phyloP scores from a whole-genome alignment of 2,797 vertebrate genomes.

The Kryptolebias ocellatus region DNA sequence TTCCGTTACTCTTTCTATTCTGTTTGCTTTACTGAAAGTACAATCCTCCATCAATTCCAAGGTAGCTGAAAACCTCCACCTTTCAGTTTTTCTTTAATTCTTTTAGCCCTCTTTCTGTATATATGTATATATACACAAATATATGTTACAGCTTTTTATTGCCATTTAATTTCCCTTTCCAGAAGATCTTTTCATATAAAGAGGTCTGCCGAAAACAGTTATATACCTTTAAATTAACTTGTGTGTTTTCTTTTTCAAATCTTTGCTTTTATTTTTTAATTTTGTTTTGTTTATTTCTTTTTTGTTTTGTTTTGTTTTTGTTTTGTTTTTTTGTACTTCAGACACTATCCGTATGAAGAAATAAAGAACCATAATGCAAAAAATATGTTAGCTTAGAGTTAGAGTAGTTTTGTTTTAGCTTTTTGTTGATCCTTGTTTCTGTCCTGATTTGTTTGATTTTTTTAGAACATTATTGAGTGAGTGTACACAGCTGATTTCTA shows the following conservation, averaged over 20 bases:
- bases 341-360: conserved; percentile 79
- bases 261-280: conserved; percentile 24
- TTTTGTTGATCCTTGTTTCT: conserved; percentile 29
- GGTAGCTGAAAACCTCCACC: conserved; percentile 81
- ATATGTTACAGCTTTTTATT: conserved; percentile 64
- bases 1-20: conserved; percentile 87
- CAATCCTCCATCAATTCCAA: conserved; percentile 82
- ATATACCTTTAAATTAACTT: neutral
- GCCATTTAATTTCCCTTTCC: conserved; percentile 66
- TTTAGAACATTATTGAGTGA: conserved; percentile 50
- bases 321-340: conserved; percentile 22
- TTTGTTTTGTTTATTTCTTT: conserved; percentile 14
- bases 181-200: conserved; percentile 60
- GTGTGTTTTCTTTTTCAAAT: conserved; percentile 22
- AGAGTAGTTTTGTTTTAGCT: conserved; percentile 22
- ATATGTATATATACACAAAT: conserved; percentile 38
- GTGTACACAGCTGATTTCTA: conserved; percentile 61
- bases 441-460: conserved; percentile 25
- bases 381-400: neutral
- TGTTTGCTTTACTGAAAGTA: conserved; percentile 86
- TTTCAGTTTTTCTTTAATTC: conserved; percentile 56
- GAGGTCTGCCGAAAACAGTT: conserved; percentile 65
- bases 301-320: conserved; percentile 29
- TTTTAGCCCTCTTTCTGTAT: conserved; percentile 59
- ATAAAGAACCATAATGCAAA: conserved; percentile 77